A percentile compares a stretch with the other conserved stretches of the same genome.
Conservation (phyloP, 1,140 invertebrate genomes). For the Brachionus rotundiformis region DNA sequence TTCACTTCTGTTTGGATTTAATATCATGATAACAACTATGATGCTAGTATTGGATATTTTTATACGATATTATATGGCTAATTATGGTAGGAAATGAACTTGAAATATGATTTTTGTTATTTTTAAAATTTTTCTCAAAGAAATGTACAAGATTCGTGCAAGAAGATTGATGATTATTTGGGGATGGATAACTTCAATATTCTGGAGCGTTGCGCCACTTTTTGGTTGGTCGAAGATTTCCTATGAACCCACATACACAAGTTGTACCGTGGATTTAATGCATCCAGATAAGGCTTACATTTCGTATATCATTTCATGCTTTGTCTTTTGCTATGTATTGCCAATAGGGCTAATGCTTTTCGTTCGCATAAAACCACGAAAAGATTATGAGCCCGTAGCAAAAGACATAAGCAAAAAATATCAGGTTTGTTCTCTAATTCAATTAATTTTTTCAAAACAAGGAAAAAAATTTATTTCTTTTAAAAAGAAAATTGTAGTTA, state of each 20-base stretch:
- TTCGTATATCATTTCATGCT: slow-evolving; percentile 42
- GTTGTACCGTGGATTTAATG: slow-evolving; percentile 49
- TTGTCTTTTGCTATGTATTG: slow-evolving; percentile 43
- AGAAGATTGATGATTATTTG: slow-evolving; percentile 40
- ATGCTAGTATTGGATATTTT: slow-evolving; percentile 31
- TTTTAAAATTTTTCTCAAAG: neutral
- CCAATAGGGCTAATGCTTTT: slow-evolving; percentile 16
- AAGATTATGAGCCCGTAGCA: slow-evolving; percentile 7
- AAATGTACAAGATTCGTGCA: neutral
- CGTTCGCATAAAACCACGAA: neutral
- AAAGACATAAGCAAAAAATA: neutral
- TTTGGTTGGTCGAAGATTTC: slow-evolving; percentile 41
- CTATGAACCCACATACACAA: slow-evolving; percentile 33
- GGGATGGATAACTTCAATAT: slow-evolving; percentile 40
- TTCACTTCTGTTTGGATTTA: slow-evolving; percentile 44
- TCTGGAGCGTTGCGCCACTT: slow-evolving; percentile 33
- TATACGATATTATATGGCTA: neutral
- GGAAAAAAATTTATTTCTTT: slow-evolving; percentile 3
- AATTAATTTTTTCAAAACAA: slow-evolving; percentile 13
- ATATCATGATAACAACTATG: slow-evolving; percentile 40
- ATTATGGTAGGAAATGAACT: slow-evolving; percentile 12
- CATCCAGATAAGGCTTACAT: slow-evolving; percentile 19
- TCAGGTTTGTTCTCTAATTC: neutral
- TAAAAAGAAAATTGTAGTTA: slow-evolving; percentile 26
- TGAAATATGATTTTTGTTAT: neutral